Percentiles rank a stretch among this genome's conserved stretches.
Evolutionary conservation across 1,140 invertebrate species (phyloP).

Genomic region (Drosophila ercepeae): DNA sequence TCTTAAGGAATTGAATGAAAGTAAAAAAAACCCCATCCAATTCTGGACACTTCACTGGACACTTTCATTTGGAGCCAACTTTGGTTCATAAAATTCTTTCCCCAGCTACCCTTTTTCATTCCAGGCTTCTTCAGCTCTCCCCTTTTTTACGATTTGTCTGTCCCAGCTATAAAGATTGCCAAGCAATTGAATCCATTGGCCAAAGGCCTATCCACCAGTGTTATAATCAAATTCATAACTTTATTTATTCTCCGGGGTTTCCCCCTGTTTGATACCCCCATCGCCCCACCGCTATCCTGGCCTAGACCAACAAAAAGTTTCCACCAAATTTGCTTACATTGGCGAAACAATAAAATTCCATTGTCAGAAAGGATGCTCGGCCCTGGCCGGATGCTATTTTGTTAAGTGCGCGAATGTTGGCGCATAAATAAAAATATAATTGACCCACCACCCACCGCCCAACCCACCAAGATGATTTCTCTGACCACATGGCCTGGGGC

Average conservation of each 20-base stretch:
- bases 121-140: not conserved
- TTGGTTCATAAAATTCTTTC: slow-evolving; percentile 60
- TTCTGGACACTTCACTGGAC: slow-evolving; percentile 54
- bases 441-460: slow-evolving; percentile 35
- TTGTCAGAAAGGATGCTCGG: slow-evolving; percentile 62
- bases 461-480: slow-evolving; percentile 10
- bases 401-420: slow-evolving; percentile 76
- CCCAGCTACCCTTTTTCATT: not conserved
- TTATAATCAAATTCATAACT: slow-evolving; percentile 76
- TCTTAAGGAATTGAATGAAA: slow-evolving; percentile 12
- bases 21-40: not conserved
- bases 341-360: slow-evolving; percentile 75
- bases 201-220: slow-evolving; percentile 43
- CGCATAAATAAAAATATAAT: slow-evolving; percentile 82
- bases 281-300: not conserved
- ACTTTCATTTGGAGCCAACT: slow-evolving; percentile 65
- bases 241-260: slow-evolving; percentile 53
- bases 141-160: slow-evolving; percentile 39
- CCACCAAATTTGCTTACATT: slow-evolving; percentile 73
- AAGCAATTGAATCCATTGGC: slow-evolving; percentile 72
- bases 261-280: too few species aligned
- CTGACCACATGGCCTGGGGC: slow-evolving; percentile 37
- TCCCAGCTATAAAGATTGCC: slow-evolving; percentile 45
- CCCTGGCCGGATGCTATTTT: slow-evolving; percentile 48
- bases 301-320: slow-evolving; percentile 43